phyloP scores from a whole-genome alignment of 2,113 vertebrate species.

The Sciurus niger region DNA sequence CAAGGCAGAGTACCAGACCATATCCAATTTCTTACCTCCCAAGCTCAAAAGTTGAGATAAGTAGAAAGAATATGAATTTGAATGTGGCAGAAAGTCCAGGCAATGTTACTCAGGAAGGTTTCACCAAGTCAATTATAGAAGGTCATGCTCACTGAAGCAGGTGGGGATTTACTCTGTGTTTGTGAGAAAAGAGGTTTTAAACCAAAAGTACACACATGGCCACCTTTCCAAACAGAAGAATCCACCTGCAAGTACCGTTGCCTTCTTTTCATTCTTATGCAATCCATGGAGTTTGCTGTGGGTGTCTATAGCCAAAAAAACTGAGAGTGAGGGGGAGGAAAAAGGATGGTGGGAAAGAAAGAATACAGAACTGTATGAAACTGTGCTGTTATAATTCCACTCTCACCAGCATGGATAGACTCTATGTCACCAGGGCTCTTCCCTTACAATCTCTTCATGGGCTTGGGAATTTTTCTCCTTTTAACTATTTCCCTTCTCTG shows the following conservation, averaged over 20 bases:
- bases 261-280: not conserved
- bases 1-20: constrained; percentile 86
- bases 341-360: not conserved
- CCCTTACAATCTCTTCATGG: not conserved
- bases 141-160: not conserved
- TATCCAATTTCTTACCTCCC: constrained; percentile 87
- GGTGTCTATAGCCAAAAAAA: not conserved
- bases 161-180: not conserved
- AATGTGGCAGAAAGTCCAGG: constrained; percentile 85
- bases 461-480: not conserved
- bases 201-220: not conserved
- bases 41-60: constrained; percentile 88
- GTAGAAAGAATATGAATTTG: constrained; percentile 85
- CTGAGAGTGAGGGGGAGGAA: not conserved
- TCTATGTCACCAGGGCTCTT: not conserved
- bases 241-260: not conserved
- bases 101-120: constrained; percentile 45
- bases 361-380: not conserved
- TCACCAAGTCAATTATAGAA: not conserved
- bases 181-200: not conserved
- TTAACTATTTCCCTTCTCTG: not conserved
- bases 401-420: not conserved
- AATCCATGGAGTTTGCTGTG: not conserved
- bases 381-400: not conserved
- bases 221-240: not conserved